Conservation (phyloP, 1,140 invertebrate genomes). For the Dendroctonus ponderosae region DNA sequence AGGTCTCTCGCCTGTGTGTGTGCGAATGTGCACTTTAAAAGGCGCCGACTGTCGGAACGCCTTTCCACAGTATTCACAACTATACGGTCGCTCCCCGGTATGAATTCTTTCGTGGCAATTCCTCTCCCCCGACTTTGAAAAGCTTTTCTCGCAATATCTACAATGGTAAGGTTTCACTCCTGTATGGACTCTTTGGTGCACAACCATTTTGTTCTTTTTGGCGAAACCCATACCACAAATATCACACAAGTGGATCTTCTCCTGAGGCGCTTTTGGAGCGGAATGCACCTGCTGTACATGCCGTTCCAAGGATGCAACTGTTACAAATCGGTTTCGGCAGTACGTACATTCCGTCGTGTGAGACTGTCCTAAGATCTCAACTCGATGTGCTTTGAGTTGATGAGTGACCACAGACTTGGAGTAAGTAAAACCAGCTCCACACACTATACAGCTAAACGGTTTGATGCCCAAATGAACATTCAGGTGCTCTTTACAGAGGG, state of each 20-base stretch:
- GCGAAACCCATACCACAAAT: slow-evolving; percentile 58
- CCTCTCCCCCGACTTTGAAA: slow-evolving; percentile 54
- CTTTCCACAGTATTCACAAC: slow-evolving; percentile 60
- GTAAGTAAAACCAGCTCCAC: slow-evolving; percentile 40
- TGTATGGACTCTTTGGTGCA: slow-evolving; percentile 62
- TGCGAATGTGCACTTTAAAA: slow-evolving; percentile 56
- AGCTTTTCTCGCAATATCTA: slow-evolving; percentile 54
- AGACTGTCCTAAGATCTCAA: slow-evolving; percentile 39
- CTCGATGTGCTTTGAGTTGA: slow-evolving; percentile 40
- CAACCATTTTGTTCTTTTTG: slow-evolving; percentile 57
- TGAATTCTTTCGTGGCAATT: slow-evolving; percentile 54
- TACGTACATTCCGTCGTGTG: slow-evolving; percentile 40
- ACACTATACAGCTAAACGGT: slow-evolving; percentile 54
- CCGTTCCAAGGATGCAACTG: slow-evolving; percentile 36
- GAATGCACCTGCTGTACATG: slow-evolving; percentile 35
- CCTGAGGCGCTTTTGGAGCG: slow-evolving; percentile 27
- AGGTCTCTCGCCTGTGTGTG: slow-evolving; percentile 73
- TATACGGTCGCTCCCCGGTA: slow-evolving; percentile 55
- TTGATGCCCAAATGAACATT: slow-evolving; percentile 69
- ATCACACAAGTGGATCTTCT: slow-evolving; percentile 52
- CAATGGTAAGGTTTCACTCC: slow-evolving; percentile 55
- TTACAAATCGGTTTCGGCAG: slow-evolving; percentile 38
- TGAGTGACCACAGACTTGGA: slow-evolving; percentile 42
- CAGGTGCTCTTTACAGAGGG: slow-evolving; percentile 54
- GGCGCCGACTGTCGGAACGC: slow-evolving; percentile 71